Evolutionary conservation across 2,888 invertebrate species (phyloP), one percentile per base, ranked within the genome.

Genomic region (Athrips mouffetella): DNA sequence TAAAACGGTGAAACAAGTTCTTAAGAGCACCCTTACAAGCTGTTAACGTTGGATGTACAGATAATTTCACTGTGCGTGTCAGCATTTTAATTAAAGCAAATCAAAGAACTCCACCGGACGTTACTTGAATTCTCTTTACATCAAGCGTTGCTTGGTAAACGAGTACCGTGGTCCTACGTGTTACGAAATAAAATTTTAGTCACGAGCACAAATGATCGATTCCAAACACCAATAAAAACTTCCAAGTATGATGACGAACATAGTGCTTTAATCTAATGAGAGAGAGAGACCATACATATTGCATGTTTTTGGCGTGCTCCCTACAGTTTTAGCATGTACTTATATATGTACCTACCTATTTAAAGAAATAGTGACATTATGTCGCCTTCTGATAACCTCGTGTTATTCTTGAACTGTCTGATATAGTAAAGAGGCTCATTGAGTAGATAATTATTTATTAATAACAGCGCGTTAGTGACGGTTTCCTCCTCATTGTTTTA

Each of bases 171-270:
- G 21, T 21, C 11, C 21, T 29, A 16, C 18, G 42, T 10, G 16
- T 18, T 27, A 18, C 6, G 6, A 33, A 16, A 42, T 41, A n/a
- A 42, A 15, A 35, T 48, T 42, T 44, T 20, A 44, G 42, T 44
- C 48, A 48, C 48, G 44, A 10, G 35, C 37, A 27, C 13, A 21
- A 31, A 44, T 39, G 39, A 23, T 44, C 18, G 31, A 31, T 31
- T 44, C 21, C n/a, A 31, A 21, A 13, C 31, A 21, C 21, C 31
- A 40, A 40, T 40, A 40, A 23, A 40, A 40, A 40, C 15, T 40
- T 25, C 15, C 7, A 15, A 13, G 23, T 25, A 7, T 7, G 13
- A 13, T 23, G 8, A 8, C 7, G 13, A 23, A 40, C 25, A 40
- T 25, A 40, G n/a, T n/a, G n/a, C n/a, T n/a, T n/a, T n/a, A n/a